Evolutionary conservation across 2,888 invertebrate species (phyloP), one percentile per base, ranked within the genome.

Genomic region (Sphaeridia pumilis): DNA sequence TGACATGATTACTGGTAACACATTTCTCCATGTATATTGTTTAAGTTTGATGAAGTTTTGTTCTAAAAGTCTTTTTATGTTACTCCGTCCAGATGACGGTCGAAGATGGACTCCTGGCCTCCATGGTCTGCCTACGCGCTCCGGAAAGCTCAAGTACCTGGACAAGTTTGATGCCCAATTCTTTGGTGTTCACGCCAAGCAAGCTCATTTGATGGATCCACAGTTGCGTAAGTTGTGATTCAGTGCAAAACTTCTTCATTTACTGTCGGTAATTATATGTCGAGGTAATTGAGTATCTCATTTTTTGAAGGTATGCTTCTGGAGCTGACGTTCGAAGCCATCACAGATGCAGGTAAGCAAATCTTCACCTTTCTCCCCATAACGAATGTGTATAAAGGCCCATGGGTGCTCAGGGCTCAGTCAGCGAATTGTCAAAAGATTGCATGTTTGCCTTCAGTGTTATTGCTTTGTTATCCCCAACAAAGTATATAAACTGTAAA

Each of bases 251-350:
- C n/a, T n/a, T n/a, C n/a, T n/a, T n/a, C n/a, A n/a, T n/a, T n/a
- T n/a, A n/a, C n/a, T n/a, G n/a, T n/a, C n/a, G n/a, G n/a, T n/a
- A n/a, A n/a, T n/a, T n/a, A n/a, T n/a, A n/a, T n/a, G n/a, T n/a
- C n/a, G n/a, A n/a, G n/a, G n/a, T n/a, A n/a, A n/a, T n/a, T n/a
- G n/a, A n/a, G n/a, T n/a, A n/a, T n/a, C n/a, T n/a, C n/a, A n/a
- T 38, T 12, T 38, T 38, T 17, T 31, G 31, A 10, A 26, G 27
- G 87, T 58, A 76, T 87, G 54, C 70, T 88, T 47, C 73, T 87
- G 60, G 88, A 85, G 70, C 78, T 80, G 51, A 79, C 84, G 0
- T 84, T 83, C 66, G 87, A 87, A 69, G 83, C 83, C 51, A 77
- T 84, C 17, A 75, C 85, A 54, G 87, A 87, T 74, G 79, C 86